Evolutionary conservation across 2,888 invertebrate species (phyloP).

Genomic region (Erebia epiphron): DNA sequence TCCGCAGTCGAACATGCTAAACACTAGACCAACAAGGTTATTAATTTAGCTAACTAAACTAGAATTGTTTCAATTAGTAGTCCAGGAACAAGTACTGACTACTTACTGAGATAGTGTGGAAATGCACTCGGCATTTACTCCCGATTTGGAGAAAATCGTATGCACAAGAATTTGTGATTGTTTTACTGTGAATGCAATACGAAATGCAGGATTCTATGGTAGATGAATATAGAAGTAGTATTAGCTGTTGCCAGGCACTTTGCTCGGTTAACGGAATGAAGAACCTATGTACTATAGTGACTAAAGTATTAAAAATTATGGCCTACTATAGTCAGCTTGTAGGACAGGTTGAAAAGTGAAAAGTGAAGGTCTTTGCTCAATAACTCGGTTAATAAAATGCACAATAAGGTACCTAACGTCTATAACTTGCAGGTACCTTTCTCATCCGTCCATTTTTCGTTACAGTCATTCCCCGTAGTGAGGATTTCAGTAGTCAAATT

Average conservation of each 20-base stretch:
- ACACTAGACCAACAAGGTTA: no score
- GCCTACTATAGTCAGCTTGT: no score
- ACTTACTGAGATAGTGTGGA: conserved; percentile 6
- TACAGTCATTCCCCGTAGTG: no score
- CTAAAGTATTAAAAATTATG: no score
- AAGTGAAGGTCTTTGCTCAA: no score
- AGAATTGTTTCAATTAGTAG: background rate
- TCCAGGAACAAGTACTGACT: background rate
- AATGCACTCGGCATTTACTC: conserved; percentile 24
- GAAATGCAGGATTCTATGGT: conserved; percentile 1
- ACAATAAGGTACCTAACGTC: no score
- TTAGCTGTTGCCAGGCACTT: background rate
- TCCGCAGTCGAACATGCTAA: no score
- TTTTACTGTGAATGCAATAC: conserved; percentile 29
- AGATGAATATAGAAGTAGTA: conserved; percentile 10
- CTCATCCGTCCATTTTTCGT: no score
- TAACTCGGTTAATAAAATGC: no score
- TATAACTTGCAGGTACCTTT: no score
- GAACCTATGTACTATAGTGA: background rate
- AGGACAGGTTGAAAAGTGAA: no score
- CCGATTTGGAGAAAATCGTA: conserved; percentile 33
- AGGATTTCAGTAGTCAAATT: no score
- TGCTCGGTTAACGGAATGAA: background rate
- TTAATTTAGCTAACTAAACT: background rate
- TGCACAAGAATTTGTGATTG: conserved; percentile 30